Conservation (phyloP, 2,888 invertebrate species). For the Schizaphis graminum region DNA sequence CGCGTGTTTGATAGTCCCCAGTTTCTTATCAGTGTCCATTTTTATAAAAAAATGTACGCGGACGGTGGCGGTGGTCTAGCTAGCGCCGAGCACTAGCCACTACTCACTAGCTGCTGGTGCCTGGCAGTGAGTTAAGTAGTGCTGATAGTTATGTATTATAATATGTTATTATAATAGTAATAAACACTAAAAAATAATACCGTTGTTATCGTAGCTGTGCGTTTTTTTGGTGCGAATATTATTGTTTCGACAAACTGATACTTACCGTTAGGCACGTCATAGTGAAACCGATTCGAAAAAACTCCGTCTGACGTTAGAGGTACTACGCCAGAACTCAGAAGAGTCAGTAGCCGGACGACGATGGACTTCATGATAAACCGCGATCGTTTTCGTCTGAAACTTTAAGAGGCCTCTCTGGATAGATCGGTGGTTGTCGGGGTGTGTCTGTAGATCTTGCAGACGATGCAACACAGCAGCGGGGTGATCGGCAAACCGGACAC, state of each 20-base stretch:
- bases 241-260: background rate
- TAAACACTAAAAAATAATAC: background rate
- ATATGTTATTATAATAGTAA: background rate
- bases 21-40: background rate
- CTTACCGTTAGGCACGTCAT: background rate
- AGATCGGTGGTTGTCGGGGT: background rate
- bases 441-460: background rate
- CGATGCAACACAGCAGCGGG: slow-evolving; percentile 62
- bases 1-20: background rate
- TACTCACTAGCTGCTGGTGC: background rate
- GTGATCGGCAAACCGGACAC: slow-evolving; percentile 62
- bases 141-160: background rate
- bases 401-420: background rate
- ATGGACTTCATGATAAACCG: background rate
- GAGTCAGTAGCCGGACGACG: background rate
- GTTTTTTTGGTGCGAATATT: background rate
- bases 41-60: background rate
- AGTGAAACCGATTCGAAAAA: background rate
- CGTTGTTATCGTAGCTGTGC: background rate
- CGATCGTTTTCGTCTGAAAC: background rate
- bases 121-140: background rate
- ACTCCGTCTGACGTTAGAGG: background rate
- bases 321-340: background rate
- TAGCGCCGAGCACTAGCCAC: background rate
- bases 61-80: background rate